phyloP scores from a whole-genome alignment of 2,113 vertebrate species.

The Harpagus bidentatus region DNA sequence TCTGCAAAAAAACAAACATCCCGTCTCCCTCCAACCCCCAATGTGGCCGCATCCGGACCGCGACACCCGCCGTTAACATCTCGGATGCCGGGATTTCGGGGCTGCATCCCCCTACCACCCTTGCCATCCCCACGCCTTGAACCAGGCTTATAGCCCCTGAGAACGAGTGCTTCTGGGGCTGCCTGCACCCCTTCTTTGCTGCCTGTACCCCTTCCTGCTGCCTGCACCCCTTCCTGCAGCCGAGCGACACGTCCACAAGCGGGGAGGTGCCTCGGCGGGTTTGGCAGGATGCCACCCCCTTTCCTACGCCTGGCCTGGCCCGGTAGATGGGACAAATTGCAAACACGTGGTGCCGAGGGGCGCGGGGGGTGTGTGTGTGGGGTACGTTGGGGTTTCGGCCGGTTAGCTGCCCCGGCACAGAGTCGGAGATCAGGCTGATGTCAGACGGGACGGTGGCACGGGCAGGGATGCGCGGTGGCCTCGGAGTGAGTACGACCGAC shows the following conservation, averaged over 20 bases:
- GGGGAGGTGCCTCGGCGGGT: neutral
- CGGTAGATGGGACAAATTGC: neutral
- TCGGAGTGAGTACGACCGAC: fast-evolving
- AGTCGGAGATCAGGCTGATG: neutral
- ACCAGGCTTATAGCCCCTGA: too few species aligned
- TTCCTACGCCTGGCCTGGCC: neutral
- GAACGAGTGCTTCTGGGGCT: neutral
- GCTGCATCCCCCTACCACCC: fast-evolving
- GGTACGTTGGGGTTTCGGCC: neutral
- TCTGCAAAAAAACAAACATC: neutral
- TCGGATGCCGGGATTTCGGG: neutral
- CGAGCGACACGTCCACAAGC: neutral
- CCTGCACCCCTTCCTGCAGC: neutral
- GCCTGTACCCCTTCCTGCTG: neutral
- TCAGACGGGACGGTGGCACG: fast-evolving
- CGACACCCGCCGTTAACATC: neutral
- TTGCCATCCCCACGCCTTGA: neutral
- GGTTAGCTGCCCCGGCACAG: fast-evolving
- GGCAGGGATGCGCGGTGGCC: neutral
- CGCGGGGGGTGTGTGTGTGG: fast-evolving
- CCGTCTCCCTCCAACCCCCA: neutral
- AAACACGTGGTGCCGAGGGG: neutral
- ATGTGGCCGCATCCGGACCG: neutral
- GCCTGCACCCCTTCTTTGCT: neutral
- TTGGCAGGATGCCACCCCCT: neutral